These are phyloP conservation scores for Plusia festucae DNA, from an alignment of 2,888 invertebrate species.

Conservation along the genomic window DNA sequence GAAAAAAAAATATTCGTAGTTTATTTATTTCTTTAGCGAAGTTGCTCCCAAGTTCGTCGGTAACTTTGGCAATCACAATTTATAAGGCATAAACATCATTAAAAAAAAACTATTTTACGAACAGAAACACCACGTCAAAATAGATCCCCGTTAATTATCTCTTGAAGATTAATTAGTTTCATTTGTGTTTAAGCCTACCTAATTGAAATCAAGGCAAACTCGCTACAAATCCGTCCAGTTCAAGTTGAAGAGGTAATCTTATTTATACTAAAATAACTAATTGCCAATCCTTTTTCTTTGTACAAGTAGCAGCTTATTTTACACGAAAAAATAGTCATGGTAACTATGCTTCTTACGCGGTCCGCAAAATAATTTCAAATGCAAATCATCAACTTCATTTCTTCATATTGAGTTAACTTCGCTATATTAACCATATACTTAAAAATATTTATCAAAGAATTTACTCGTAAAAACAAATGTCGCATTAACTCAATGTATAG, in stretches of 20 bases:
- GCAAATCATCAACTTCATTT: too few species aligned
- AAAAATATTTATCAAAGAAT: conserved; percentile 46
- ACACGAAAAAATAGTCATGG: too few species aligned
- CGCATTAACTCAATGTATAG: conserved; percentile 28
- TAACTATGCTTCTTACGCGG: too few species aligned
- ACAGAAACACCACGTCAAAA: neutral
- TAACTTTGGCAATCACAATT: neutral
- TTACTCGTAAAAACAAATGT: conserved; percentile 37
- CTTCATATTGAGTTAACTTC: conserved; percentile 11
- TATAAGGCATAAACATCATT: neutral
- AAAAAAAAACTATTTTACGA: neutral
- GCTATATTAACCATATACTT: conserved; percentile 5
- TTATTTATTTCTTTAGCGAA: too few species aligned
- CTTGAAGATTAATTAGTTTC: conserved; percentile 5
- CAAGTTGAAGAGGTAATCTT: conserved; percentile 5
- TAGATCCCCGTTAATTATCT: neutral
- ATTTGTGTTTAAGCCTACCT: conserved; percentile 2
- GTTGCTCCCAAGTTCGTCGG: too few species aligned
- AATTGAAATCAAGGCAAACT: conserved; percentile 1
- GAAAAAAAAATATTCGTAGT: too few species aligned
- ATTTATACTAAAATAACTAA: neutral
- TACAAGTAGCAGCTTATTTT: too few species aligned
- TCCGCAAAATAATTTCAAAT: too few species aligned
- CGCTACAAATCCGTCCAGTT: neutral
- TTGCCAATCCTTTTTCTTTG: too few species aligned